Evolutionary conservation across 2,113 vertebrate species (phyloP), one percentile per base, ranked within the genome.

Genomic region (Stegastes partitus): DNA sequence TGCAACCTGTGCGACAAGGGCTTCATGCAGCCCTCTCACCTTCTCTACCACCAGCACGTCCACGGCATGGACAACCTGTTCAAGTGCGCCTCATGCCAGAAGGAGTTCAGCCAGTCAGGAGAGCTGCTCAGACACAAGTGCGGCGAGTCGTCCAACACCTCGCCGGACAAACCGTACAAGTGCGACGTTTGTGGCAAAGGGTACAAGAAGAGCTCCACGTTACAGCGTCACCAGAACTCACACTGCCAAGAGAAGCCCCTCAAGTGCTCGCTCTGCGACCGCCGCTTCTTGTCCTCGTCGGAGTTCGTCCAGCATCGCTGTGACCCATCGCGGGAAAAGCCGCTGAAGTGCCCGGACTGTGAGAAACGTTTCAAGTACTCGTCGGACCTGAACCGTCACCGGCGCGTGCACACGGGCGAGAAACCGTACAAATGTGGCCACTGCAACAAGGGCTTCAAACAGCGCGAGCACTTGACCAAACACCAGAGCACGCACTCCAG

Each of bases 331-430:
- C 95, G 97, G 0, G 98, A 99, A 90, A 98, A 98, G 84, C 97
- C 98, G 1, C 95, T 99, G 45, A 98, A 98, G 93, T 99, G 98
- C 89, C 95, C 97, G 0, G 97, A 99, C 90, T 99, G 98, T 11
- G 97, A 99, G 80, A 99, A 98, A 87, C 96, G 98, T 26, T 99
- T 99, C 89, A 99, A 98, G 82, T 99, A 99, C n/a, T 95, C 97
- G 0, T 99, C 98, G 0, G 98, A 99, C 94, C 93, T 99, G 93
- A 96, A 98, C 93, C 94, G 98, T 9, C 98, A 99, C 91, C 92
- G 96, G 63, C 96, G 98, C 0, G 96, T 98, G 19, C 98, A 99
- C 91, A 98, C 98, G 0, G 98, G 98, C 0, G 98, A 99, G 92
- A 99, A 99, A 86, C 98, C 98, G 25, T 99, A 97, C 93, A 97